Percentiles rank a stretch among this genome's conserved stretches.
phyloP scores from a whole-genome alignment of 2,113 vertebrate species.

The Thomomys bottae region DNA sequence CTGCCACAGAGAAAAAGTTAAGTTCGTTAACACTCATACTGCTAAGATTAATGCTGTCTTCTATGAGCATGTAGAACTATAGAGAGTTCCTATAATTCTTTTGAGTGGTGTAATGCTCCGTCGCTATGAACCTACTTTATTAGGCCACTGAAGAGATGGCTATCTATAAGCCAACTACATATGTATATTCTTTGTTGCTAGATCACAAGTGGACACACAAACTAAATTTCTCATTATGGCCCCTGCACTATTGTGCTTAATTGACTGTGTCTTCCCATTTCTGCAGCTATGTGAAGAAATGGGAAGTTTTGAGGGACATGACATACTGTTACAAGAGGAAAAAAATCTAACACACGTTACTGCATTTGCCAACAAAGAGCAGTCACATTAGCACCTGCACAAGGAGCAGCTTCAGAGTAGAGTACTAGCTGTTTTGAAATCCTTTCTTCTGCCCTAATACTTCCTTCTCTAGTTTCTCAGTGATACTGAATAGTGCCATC shows the following conservation, averaged over 20 bases:
- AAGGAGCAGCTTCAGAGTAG: neutral
- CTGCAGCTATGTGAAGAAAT: too few species aligned
- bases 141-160: neutral
- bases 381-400: too few species aligned
- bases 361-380: too few species aligned
- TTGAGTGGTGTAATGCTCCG: neutral
- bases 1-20: neutral
- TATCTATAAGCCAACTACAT: neutral
- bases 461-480: neutral
- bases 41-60: neutral
- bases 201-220: neutral
- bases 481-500: neutral
- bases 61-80: neutral
- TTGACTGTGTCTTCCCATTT: neutral
- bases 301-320: too few species aligned
- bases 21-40: neutral
- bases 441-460: neutral
- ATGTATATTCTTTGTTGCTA: neutral
- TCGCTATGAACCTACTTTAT: neutral
- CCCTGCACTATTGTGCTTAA: neutral
- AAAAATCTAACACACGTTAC: too few species aligned
- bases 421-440: neutral
- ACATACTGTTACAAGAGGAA: too few species aligned
- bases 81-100: neutral
- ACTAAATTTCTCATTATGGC: neutral